Conservation (phyloP, 2,888 invertebrate genomes). For the Netelia inedita region DNA sequence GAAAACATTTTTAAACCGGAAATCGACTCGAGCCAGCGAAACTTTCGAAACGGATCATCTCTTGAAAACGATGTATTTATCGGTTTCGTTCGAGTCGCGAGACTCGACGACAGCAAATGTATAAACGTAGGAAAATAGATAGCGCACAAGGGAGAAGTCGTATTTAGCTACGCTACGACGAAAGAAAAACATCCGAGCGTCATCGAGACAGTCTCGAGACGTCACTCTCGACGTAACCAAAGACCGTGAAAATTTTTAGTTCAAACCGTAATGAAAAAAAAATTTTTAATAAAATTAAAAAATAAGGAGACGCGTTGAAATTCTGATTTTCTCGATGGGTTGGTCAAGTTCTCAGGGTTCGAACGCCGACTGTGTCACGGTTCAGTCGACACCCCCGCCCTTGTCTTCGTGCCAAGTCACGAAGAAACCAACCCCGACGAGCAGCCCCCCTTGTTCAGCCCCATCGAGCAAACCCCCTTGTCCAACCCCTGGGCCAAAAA, state of each 20-base stretch:
- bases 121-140: background rate
- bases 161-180: background rate
- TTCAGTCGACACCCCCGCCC: slow-evolving; percentile 22
- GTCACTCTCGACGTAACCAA: slow-evolving; percentile 53
- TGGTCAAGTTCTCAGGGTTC: slow-evolving; percentile 41
- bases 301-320: background rate
- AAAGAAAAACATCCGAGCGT: slow-evolving; percentile 59
- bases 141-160: too few relatives aligned
- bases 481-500: slow-evolving; percentile 36
- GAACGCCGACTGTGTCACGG: slow-evolving; percentile 31
- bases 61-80: too few relatives aligned
- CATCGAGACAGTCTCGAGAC: slow-evolving; percentile 39
- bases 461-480: slow-evolving; percentile 17
- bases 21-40: too few relatives aligned
- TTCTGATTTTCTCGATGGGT: slow-evolving; percentile 45
- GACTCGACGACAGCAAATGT: background rate
- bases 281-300: too few relatives aligned
- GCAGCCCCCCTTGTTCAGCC: slow-evolving; percentile 17
- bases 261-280: background rate
- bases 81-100: too few relatives aligned
- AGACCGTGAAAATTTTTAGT: slow-evolving; percentile 59
- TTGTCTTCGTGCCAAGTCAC: slow-evolving; percentile 30
- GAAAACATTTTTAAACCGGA: slow-evolving; percentile 3
- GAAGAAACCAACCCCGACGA: slow-evolving; percentile 45
- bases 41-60: too few relatives aligned